Conservation (phyloP, 2,888 invertebrate species). For the Clitarchus hookeri region DNA sequence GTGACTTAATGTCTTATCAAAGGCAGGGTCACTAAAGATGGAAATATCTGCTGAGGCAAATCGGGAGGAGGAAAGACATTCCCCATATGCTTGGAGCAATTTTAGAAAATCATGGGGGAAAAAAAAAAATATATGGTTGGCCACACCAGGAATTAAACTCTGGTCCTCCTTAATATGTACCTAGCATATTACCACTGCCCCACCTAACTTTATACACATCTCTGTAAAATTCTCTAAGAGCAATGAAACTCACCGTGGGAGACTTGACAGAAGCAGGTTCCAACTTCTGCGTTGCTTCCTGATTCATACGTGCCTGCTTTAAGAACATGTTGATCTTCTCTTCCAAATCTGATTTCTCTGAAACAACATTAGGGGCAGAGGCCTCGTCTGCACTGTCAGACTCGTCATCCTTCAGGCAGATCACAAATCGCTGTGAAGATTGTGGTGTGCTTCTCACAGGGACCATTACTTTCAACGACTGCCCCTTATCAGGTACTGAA, state of each 20-base stretch:
- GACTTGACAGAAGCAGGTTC: neutral
- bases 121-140: too few relatives aligned
- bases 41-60: too few relatives aligned
- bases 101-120: too few relatives aligned
- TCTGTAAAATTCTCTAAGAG: neutral
- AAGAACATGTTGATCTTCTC: neutral
- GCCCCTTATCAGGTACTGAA: neutral
- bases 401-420: neutral
- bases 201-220: too few relatives aligned
- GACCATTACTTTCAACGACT: neutral
- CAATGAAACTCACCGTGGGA: neutral
- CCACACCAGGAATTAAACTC: too few relatives aligned
- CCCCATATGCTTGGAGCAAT: too few relatives aligned
- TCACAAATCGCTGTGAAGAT: neutral
- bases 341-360: neutral
- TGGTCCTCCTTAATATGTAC: too few relatives aligned
- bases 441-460: neutral
- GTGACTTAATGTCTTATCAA: too few relatives aligned
- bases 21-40: too few relatives aligned
- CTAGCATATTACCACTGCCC: too few relatives aligned
- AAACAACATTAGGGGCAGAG: neutral
- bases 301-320: neutral
- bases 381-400: neutral
- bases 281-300: neutral
- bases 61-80: too few relatives aligned